Evolutionary conservation across 2,888 invertebrate species (phyloP), one percentile per base, ranked within the genome.

Genomic region (Neoascia interrupta): DNA sequence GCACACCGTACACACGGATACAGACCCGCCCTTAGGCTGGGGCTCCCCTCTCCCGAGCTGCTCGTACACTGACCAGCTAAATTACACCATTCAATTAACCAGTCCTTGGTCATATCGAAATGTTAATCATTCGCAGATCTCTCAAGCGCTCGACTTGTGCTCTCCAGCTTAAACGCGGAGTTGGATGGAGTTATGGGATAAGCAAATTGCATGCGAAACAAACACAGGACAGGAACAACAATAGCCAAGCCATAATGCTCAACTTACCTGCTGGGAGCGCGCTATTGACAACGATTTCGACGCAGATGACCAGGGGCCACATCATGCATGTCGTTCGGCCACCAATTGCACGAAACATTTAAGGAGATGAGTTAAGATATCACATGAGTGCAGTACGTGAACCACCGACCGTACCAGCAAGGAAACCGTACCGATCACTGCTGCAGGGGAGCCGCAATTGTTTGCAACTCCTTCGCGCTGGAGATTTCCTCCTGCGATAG

Each of bases 41-140:
- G n/a, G 23, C 15, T n/a, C 58, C 70, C 69, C n/a, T 6, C 58
- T 41, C 37, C 23, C 76, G 18, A 73, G n/a, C 61, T 66, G 66
- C 43, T 45, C 10, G 36, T n/a, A n/a, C n/a, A 8, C 53, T 36
- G 6, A 21, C 69, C 61, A 60, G 68, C 79, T 79, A 73, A 79
- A 79, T 79, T 79, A 69, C 79, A 73, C 66, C 79, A 79, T 79
- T 79, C 79, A 79, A 79, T 79, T 79, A 79, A 79, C 79, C 66
- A 79, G 79, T 79, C 79, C 73, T 68, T 68, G 79, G 79, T 79
- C 73, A 79, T 79, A 79, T 79, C 79, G 79, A 79, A 79, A 73
- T 79, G 79, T 72, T 79, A 68, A 79, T 79, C 79, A 79, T 68
- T 73, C 51, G 54, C 61, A 79, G 36, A 79, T 79, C 79, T 56